These are phyloP conservation scores for Liopterus haemorrhoidalis DNA, from an alignment of 2,888 invertebrate species.

Conservation along the genomic window DNA sequence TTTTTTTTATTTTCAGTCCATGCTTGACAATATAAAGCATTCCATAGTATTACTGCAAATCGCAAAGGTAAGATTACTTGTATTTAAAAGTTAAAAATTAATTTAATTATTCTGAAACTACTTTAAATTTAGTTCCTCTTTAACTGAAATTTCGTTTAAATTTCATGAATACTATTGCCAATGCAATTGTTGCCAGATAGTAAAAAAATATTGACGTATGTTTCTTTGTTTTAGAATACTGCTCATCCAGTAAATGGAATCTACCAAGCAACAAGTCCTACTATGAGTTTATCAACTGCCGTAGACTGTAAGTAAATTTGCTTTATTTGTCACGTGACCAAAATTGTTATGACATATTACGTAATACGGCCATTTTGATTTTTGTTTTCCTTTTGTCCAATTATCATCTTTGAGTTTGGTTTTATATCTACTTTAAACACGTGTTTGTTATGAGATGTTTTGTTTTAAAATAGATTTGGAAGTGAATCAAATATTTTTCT, in stretches of 20 bases:
- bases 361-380: too few species aligned
- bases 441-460: too few species aligned
- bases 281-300: conserved; percentile 39
- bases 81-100: conserved; percentile 19
- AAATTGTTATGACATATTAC: too few species aligned
- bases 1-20: conserved; percentile 59
- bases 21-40: conserved; percentile 97
- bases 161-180: conserved; percentile 13
- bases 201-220: conserved; percentile 2
- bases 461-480: too few species aligned
- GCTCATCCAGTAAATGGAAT: conserved; percentile 87
- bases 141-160: conserved; percentile 2
- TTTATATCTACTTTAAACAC: too few species aligned
- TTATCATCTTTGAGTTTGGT: too few species aligned
- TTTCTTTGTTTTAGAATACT: conserved; percentile 63
- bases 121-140: conserved; percentile 1
- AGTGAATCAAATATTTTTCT: too few species aligned
- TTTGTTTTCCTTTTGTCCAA: too few species aligned
- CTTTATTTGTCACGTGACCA: too few species aligned
- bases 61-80: conserved; percentile 69
- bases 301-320: too few species aligned
- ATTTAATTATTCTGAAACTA: conserved; percentile 20
- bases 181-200: conserved; percentile 5
- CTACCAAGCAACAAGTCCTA: conserved; percentile 55
- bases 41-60: conserved; percentile 97